Evolutionary conservation across 2,888 invertebrate species (phyloP), one percentile per base, ranked within the genome.

Genomic region (Sympetrum striolatum): DNA sequence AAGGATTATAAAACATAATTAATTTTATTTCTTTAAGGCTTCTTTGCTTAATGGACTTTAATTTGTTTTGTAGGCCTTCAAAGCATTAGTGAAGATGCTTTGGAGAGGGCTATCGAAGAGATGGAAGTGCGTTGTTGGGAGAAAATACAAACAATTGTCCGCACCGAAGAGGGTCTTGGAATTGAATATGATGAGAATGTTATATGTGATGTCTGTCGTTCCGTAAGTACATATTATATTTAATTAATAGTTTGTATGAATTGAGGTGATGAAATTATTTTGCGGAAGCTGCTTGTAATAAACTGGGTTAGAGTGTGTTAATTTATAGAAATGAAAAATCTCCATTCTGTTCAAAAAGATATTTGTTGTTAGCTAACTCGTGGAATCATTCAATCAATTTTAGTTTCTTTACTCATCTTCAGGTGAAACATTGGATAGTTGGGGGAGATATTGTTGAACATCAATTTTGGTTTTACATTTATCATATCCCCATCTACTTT

Each of bases 111-210:
- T 91, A 96, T 99, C 91, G 98, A 99, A 94, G 97, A 98, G 93
- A 95, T 99, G 90, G 99, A 99, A 95, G 96, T 97, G 92, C 96
- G 98, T 92, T 98, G 98, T 94, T 98, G 98, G 97, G 98, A 98
- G 93, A 97, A 97, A 95, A 98, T 98, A 93, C 98, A 98, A 94
- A 96, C 97, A 91, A 97, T 98, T 92, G 96, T 98, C 92, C 97
- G 98, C 94, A 97, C 97, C 91, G 98, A 98, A 94, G 98, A 98
- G 94, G 98, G 98, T 80, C 95, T 98, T 91, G 99, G 98, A 91
- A 98, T 99, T 92, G 99, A 99, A 94, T 99, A 97, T 94, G 99
- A 99, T 94, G 99, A 99, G 94, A 99, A 99, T 94, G 98, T 99
- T 92, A 98, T 99, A 92, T 99, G 99, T 94, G 99, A 99, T 94